These are phyloP conservation scores for Trichomycterus rosablanca DNA, from an alignment of 2,113 vertebrate genomes.

Conservation along the genomic window DNA sequence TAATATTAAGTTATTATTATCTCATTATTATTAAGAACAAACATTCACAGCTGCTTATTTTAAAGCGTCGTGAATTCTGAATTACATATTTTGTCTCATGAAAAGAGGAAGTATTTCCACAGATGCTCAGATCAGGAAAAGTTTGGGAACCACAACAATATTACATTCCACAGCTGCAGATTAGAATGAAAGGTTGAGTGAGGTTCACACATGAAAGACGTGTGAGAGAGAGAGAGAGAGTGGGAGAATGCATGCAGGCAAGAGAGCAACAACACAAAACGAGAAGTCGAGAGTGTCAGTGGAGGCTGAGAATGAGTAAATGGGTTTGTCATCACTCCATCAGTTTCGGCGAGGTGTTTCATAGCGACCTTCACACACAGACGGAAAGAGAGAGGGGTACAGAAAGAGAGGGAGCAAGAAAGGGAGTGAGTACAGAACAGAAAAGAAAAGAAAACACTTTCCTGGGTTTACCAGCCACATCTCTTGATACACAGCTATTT, in stretches of 20 bases:
- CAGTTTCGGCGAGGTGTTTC: constrained; percentile 31
- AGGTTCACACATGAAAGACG: neutral
- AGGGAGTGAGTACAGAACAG: constrained; percentile 9
- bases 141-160: too few relatives aligned
- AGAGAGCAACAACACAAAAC: constrained; percentile 1
- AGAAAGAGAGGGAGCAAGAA: neutral
- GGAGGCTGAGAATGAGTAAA: constrained; percentile 42
- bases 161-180: too few relatives aligned
- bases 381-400: neutral
- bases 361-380: neutral
- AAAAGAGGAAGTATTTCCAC: too few relatives aligned
- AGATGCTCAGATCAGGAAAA: too few relatives aligned
- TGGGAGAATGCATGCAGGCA: neutral
- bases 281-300: constrained; percentile 11
- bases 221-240: neutral
- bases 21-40: too few relatives aligned
- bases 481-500: too few relatives aligned
- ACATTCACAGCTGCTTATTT: too few relatives aligned
- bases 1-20: too few relatives aligned
- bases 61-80: too few relatives aligned
- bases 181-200: too few relatives aligned
- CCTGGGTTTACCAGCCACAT: too few relatives aligned
- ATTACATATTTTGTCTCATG: too few relatives aligned
- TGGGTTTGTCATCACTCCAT: constrained; percentile 50
- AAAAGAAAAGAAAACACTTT: neutral